A percentile compares a stretch with the other conserved stretches of the same genome.
phyloP scores from a whole-genome alignment of 2,797 vertebrate genomes.

The Molothrus aeneus region DNA sequence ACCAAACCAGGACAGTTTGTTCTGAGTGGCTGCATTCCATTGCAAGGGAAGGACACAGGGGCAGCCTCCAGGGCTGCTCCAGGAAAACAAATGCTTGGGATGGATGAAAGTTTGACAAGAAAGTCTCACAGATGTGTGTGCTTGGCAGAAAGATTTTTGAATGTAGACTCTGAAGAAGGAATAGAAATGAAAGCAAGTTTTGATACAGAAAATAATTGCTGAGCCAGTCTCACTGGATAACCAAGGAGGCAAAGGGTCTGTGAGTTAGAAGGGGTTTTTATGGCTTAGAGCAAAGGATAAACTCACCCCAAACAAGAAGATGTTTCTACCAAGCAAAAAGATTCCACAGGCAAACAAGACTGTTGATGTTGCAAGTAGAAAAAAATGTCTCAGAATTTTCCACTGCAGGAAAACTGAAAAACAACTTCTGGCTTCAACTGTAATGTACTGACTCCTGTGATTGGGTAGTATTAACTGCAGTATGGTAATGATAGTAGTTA shows the following conservation, averaged over 20 bases:
- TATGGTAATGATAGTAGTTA: accelerated
- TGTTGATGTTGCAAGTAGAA: background rate
- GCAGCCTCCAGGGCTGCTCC: background rate
- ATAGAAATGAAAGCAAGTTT: background rate
- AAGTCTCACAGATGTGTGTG: background rate
- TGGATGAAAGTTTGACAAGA: background rate
- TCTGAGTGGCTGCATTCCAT: accelerated
- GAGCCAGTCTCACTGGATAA: background rate
- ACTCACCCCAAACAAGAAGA: background rate
- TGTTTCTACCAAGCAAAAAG: background rate
- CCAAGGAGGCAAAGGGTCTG: background rate
- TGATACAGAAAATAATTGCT: background rate
- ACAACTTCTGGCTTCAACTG: background rate
- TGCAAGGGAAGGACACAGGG: background rate
- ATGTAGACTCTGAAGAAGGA: background rate
- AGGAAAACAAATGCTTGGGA: background rate
- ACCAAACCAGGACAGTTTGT: background rate
- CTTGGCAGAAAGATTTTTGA: background rate
- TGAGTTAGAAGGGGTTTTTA: no score
- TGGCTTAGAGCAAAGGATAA: background rate
- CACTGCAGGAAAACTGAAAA: background rate
- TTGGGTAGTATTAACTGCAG: accelerated
- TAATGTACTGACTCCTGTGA: background rate
- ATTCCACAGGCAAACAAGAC: background rate
- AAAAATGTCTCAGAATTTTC: background rate